Evolutionary conservation across 2,888 invertebrate genomes (phyloP), one percentile per base, ranked within the genome.

Genomic region (Troglohyphantes excavatus): DNA sequence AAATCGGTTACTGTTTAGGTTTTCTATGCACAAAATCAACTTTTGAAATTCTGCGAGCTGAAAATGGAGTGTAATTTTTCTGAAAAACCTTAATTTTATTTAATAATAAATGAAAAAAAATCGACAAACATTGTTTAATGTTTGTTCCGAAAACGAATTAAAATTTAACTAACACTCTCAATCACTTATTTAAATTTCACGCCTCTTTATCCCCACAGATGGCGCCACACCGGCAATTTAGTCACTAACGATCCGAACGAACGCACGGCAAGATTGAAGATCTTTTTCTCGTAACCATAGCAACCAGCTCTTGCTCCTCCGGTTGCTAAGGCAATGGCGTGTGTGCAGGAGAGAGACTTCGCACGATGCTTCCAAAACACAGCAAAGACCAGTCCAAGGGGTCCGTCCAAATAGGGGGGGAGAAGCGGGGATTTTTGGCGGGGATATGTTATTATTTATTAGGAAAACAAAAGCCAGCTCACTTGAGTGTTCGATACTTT

Each of bases 311-410:
- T 87, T 79, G 87, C 79, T 87, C 87, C 79, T 87, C 78, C 53
- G 73, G 87, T 87, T 73, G 79, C 87, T 46, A 87, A 6, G 73
- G 87, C n/a, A 29, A 87, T 65, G 65, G 87, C 72, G 87, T 87
- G 79, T 87, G 72, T 87, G 79, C 73, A 72, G 59, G 33, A 78
- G 86, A 86, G 78, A 86, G 86, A 78, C 86, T 59, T 86, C 78
- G 61, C 78, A 78, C 72, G 87, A 79, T 72, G 72, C 87, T 87
- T 87, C 87, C 79, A 87, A 87, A 87, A 87, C 87, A 87, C 79
- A 53, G 79, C 72, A 29, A 87, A 73, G 87, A 67, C n/a, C 72
- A 87, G 79, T 87, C 79, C 87, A 87, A 83, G 46, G 46, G 17
- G 26, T 29, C 70, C 33, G 33, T 6, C 9, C 3, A n/a, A 2